A percentile compares a stretch with the other conserved stretches of the same genome.
Evolutionary conservation across 2,888 invertebrate species (phyloP).

Genomic region (Tenthredo livida): DNA sequence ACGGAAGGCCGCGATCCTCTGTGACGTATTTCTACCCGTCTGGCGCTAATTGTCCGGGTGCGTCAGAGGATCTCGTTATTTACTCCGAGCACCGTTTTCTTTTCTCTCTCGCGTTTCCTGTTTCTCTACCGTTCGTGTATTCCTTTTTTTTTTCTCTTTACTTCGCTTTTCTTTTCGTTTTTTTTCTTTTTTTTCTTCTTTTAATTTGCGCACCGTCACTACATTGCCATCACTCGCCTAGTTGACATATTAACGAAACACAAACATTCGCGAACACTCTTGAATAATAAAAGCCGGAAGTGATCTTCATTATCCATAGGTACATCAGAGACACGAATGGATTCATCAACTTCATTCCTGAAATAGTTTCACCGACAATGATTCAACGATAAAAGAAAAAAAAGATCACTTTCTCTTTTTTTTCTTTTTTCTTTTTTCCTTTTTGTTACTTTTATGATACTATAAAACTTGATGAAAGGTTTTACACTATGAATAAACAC

Average conservation of each 20-base stretch:
- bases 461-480: neutral
- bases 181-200: neutral
- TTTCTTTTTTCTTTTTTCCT: too few species aligned
- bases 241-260: conserved; percentile 20
- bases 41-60: conserved; percentile 49
- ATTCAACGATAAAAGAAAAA: neutral
- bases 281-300: neutral
- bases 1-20: conserved; percentile 21
- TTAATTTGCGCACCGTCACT: conserved; percentile 1
- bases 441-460: neutral
- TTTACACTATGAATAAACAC: neutral
- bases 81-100: conserved; percentile 36
- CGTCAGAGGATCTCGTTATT: conserved; percentile 44
- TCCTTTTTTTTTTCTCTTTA: neutral
- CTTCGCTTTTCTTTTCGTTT: neutral
- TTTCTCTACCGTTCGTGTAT: neutral
- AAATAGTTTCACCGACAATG: neutral
- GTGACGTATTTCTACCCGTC: conserved; percentile 43
- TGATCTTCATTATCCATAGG: neutral
- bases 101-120: conserved; percentile 40
- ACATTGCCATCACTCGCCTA: neutral
- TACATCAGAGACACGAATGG: neutral
- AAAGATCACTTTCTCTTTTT: too few species aligned
- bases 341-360: neutral
- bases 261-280: neutral